Percentiles rank a stretch among this genome's conserved stretches.
Evolutionary conservation across 2,113 vertebrate genomes (phyloP).

Genomic region (Coptodon rendalli): DNA sequence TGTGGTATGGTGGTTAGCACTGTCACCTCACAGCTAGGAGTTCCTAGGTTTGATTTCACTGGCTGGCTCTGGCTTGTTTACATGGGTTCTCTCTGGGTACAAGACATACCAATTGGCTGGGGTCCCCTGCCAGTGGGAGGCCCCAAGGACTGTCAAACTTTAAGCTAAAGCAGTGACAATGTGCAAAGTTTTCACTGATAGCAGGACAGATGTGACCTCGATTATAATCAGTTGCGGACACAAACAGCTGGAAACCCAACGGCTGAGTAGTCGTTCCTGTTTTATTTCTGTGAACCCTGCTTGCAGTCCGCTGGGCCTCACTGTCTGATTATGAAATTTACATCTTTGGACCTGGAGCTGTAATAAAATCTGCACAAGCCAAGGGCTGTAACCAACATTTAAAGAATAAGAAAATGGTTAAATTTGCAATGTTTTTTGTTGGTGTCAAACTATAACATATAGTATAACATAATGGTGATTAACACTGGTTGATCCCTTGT

Average conservation of each 20-base stretch:
- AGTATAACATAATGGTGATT: not conserved
- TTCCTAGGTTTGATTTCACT: not conserved
- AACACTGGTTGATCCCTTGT: not conserved
- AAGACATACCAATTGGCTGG: not conserved
- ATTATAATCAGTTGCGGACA: not conserved
- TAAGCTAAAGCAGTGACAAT: not conserved
- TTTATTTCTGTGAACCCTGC: not conserved
- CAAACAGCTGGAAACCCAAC: not conserved
- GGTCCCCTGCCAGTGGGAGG: not conserved
- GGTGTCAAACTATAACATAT: not conserved
- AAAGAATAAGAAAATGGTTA: not conserved
- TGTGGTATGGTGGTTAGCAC: not conserved
- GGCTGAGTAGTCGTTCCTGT: not conserved
- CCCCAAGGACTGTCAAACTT: not conserved
- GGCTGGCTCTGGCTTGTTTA: not conserved
- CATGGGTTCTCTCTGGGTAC: not conserved
- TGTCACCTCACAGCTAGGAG: not conserved
- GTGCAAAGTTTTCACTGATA: not conserved
- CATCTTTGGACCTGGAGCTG: not conserved
- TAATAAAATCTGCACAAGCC: not conserved
- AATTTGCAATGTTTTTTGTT: not conserved
- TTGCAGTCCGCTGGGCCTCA: not conserved
- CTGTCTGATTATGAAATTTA: not conserved
- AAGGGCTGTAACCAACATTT: not conserved
- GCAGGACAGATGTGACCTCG: not conserved